Conservation (phyloP, 2,797 vertebrate genomes). For the Sebastes cheni region DNA sequence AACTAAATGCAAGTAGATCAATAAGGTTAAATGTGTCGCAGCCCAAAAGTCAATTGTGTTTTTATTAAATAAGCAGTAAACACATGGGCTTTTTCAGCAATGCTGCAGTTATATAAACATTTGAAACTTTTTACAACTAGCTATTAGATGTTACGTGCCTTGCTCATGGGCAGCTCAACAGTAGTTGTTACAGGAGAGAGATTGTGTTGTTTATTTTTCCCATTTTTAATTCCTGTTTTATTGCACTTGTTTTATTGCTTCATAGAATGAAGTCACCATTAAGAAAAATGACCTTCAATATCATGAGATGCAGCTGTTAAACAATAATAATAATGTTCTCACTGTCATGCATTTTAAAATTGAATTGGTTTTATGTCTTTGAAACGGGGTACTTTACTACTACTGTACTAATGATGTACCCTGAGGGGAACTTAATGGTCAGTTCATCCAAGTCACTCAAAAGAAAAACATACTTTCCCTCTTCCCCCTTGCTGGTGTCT, state of each 20-base stretch:
- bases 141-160: background rate
- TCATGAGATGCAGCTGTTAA: background rate
- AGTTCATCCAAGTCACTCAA: conserved; percentile 38
- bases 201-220: background rate
- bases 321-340: conserved; percentile 17
- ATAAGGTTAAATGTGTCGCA: rapidly evolving
- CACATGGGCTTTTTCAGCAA: background rate
- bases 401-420: conserved; percentile 16
- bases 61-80: background rate
- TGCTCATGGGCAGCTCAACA: background rate
- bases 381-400: conserved; percentile 17
- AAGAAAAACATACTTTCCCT: conserved; percentile 31
- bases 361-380: conserved; percentile 15
- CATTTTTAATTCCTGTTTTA: background rate
- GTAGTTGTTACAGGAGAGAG: background rate
- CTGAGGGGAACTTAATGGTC: conserved; percentile 30
- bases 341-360: conserved; percentile 11
- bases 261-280: background rate
- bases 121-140: background rate
- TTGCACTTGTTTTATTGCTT: background rate
- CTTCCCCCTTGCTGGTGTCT: conserved; percentile 39
- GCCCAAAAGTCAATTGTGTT: background rate
- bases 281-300: background rate
- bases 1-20: no score
- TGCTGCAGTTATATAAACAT: background rate